phyloP scores from a whole-genome alignment of 2,797 vertebrate genomes.

The Periophthalmus magnuspinnatus region DNA sequence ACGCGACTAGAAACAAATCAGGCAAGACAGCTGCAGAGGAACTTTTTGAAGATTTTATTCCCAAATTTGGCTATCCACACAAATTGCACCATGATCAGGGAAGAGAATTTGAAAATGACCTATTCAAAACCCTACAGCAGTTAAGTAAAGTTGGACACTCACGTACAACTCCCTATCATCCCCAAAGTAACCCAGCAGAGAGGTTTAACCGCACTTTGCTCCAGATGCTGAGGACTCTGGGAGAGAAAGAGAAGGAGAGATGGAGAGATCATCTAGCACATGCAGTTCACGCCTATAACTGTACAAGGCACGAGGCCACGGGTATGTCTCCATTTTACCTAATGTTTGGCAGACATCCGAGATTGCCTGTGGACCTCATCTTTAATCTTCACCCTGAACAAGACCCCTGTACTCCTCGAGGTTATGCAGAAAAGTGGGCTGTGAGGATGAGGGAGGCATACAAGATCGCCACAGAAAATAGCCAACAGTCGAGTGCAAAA shows the following conservation, averaged over 20 bases:
- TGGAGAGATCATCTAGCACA: conserved; percentile 2
- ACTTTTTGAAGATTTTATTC: conserved; percentile 23
- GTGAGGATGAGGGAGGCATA: conserved; percentile 28
- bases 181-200: conserved; percentile 21
- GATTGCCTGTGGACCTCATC: conserved; percentile 1
- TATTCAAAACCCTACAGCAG: no score
- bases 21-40: conserved; percentile 1
- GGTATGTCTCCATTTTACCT: conserved; percentile 14
- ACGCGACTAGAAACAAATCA: not conserved
- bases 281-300: no score
- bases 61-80: not conserved
- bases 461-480: conserved; percentile 23
- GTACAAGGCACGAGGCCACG: conserved; percentile 19
- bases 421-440: conserved; percentile 1
- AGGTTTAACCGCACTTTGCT: not conserved
- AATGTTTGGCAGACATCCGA: conserved; percentile 19
- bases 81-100: no score
- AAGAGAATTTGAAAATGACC: no score
- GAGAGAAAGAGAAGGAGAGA: not conserved
- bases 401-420: not conserved
- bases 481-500: conserved; percentile 10
- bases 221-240: conserved; percentile 19
- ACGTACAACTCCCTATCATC: no score
- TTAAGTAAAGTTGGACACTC: no score
- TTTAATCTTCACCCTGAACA: not conserved